Base-by-base conservation (phyloP, 2,888 invertebrate genomes). In the Drosophila sordidapex region DNA sequence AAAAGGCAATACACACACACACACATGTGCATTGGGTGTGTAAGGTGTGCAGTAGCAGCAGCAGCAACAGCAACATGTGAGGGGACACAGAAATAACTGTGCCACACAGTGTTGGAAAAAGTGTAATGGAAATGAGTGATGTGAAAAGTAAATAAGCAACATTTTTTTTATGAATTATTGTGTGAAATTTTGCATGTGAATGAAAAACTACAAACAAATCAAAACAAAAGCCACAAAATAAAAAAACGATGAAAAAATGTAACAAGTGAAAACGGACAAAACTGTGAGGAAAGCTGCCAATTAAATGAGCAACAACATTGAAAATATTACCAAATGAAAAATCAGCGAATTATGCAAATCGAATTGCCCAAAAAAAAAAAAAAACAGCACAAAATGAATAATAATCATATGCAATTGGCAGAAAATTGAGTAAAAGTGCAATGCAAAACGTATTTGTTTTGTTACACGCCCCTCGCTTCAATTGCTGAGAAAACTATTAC, bases 161-260 rank as follows among this genome's bases (percentile, higher is more conserved):
- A 78, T 80, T 67, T 83, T 67, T 75, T 74, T 81, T 80, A 75
- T 83, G 87, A 88, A 71, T 81, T 86, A 82, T 76, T 82, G 85
- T 85, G 85, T 86, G 88, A 88, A 86, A 80, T 88, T 86, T 85
- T 88, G 83, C 88, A 88, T 88, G 89, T 88, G 87, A 89, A 84
- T 76, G 81, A 80, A 79, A 79, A 85, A 81, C 43, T 57, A 56
- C 36, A 46, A 46, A 46, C 46, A 46, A 54, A 56, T 38, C 38
- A 33, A 54, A 56, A 56, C 56, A 56, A 56, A 56, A 36, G 33
- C 40, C 60, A 46, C 40, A 63, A 48, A 51, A 25, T 46, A 25
- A 25, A 46, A 46, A 46, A 43, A 4, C 15, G 15, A 25, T 8
- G 7, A 74, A 56, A 48, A 67, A 49, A 38, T 27, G 40, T 25